These are phyloP conservation scores for Gymnopithys bicolor DNA, from an alignment of 2,797 vertebrate genomes.

Conservation along the genomic window DNA sequence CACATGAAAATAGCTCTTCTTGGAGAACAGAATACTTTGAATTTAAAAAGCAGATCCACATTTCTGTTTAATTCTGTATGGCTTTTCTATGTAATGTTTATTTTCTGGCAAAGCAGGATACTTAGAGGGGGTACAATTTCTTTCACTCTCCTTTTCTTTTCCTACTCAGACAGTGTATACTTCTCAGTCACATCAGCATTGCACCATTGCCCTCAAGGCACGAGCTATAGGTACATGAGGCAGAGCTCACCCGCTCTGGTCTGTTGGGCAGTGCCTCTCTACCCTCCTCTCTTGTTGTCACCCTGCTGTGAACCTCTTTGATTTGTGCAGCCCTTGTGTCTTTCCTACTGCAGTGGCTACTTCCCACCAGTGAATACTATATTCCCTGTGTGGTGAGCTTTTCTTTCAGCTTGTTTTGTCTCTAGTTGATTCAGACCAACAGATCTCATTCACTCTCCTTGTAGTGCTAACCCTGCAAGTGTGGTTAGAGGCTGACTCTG, in stretches of 20 bases:
- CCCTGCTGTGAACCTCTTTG: background rate
- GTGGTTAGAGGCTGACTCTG: background rate
- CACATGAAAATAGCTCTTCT: background rate
- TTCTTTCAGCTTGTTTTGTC: background rate
- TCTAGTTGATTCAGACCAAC: background rate
- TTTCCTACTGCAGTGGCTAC: background rate
- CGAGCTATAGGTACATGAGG: background rate
- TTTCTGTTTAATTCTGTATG: background rate
- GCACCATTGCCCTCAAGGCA: background rate
- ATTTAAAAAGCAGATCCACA: background rate
- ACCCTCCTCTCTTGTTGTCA: background rate
- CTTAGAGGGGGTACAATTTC: background rate
- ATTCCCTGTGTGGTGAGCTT: background rate
- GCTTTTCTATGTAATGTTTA: background rate
- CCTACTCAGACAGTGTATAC: background rate
- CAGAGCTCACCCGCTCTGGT: background rate
- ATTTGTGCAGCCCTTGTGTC: background rate
- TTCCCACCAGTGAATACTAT: background rate
- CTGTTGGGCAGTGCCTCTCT: background rate
- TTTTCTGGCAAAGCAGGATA: background rate
- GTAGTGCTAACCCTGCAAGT: background rate
- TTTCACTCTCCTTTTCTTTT: background rate
- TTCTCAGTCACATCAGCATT: background rate
- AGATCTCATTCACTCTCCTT: background rate
- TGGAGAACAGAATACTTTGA: background rate